Evolutionary conservation across 1,140 invertebrate species (phyloP).

Genomic region (Streblospio benedicti): DNA sequence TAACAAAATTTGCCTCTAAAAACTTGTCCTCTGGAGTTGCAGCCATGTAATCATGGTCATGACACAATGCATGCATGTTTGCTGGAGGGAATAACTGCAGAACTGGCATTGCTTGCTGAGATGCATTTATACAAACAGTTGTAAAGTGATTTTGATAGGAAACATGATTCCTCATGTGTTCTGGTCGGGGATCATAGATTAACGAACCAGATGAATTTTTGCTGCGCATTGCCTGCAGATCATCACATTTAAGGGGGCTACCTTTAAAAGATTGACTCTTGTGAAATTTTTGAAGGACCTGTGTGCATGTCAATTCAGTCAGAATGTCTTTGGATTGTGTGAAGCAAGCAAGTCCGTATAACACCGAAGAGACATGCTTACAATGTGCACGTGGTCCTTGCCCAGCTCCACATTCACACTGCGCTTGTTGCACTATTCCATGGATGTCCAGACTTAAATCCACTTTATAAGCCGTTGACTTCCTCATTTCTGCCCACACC

Average conservation of each 20-base stretch:
- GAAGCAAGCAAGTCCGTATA: no score
- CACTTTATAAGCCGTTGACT: conserved; percentile 16
- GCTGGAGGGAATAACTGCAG: no score
- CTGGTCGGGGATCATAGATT: not conserved
- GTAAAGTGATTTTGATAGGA: not conserved
- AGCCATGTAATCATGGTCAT: no score
- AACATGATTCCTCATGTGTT: not conserved
- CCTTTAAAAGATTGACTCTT: no score
- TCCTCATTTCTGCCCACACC: conserved; percentile 22
- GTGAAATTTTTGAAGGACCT: not conserved
- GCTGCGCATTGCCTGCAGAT: no score
- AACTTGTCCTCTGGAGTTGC: no score
- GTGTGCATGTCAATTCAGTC: not conserved
- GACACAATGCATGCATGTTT: no score
- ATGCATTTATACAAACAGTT: no score
- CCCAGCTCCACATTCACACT: not conserved
- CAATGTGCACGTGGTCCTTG: not conserved
- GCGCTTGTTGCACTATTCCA: not conserved
- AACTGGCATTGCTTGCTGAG: no score
- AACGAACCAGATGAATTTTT: no score
- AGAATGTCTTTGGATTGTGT: not conserved
- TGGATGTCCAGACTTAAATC: conserved; percentile 4
- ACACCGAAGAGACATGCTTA: not conserved
- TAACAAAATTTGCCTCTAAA: no score
- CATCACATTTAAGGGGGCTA: no score